Conservation (phyloP, 2,797 vertebrate genomes). For the Nothura maculosa region DNA sequence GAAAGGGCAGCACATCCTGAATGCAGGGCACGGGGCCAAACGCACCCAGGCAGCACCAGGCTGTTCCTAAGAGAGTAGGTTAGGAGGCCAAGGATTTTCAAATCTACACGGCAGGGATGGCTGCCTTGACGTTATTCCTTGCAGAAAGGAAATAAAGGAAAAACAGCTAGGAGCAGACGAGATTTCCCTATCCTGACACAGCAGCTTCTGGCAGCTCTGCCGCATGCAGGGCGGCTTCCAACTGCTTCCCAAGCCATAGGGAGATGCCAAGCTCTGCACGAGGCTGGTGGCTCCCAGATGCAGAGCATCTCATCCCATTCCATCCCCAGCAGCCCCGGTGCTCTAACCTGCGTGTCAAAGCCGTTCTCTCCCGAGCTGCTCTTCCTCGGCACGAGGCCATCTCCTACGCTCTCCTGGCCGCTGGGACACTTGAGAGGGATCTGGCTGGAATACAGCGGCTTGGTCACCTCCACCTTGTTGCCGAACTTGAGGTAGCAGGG, state of each 20-base stretch:
- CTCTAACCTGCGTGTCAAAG: constrained; percentile 92
- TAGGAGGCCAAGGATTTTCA: background rate
- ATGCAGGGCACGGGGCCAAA: constrained; percentile 52
- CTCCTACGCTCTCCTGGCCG: constrained; percentile 75
- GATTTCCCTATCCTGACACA: background rate
- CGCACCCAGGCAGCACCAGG: background rate
- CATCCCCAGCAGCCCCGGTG: background rate
- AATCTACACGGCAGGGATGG: background rate
- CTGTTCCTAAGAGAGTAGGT: background rate
- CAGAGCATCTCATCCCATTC: too few relatives aligned
- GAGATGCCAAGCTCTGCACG: too few relatives aligned
- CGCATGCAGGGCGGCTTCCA: background rate
- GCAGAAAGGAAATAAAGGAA: background rate
- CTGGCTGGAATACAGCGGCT: constrained; percentile 82
- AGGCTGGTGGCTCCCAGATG: too few relatives aligned
- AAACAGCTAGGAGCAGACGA: background rate
- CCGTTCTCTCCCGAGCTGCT: constrained; percentile 79
- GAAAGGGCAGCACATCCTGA: constrained; percentile 58
- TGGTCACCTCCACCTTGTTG: constrained; percentile 86
- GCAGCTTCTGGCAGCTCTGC: background rate
- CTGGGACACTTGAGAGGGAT: constrained; percentile 85
- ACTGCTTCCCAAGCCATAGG: too few relatives aligned
- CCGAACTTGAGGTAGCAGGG: constrained; percentile 87
- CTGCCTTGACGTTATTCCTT: background rate
- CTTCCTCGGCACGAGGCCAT: constrained; percentile 77